Evolutionary conservation across 2,113 vertebrate species (phyloP), one percentile per base, ranked within the genome.

Genomic region (Sprattus sprattus): DNA sequence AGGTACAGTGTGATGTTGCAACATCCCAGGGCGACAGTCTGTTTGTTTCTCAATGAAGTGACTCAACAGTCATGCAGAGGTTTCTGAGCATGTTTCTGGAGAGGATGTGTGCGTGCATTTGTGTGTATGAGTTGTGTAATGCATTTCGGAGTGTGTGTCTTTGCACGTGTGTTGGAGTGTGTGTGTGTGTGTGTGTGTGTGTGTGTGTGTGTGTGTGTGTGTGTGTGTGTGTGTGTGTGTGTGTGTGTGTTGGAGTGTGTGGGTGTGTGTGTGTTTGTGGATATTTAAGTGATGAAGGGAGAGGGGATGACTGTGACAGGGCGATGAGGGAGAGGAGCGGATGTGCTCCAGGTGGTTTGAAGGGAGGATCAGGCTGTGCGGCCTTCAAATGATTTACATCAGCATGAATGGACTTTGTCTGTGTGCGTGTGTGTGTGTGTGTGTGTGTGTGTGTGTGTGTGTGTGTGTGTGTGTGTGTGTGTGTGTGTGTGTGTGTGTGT

Each of bases 311-410:
- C 32, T 85, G 32, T 86, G 89, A 83, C 81, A 13, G n/a, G 25
- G 82, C 82, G 81, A 85, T 87, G 85, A 88, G 81, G 18, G 81
- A 85, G 84, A 64, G 8, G 45, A 82, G 39, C 46, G 54, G 82
- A 85, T 39, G 85, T 86, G 86, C 82, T 86, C 85, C 85, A 82
- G 88, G 49, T 88, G 84, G 83, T 60, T 52, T 50, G 75, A 88
- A 13, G 28, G 25, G 25, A 32, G 64, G 64, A 71, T 13, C 64
- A 32, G 28, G 4, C 25, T 13, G 4, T 32, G 28, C 64, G 10
- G 64, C 64, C 64, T 71, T 32, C 64, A 71, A 71, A 28, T 71
- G 64, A 71, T 71, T 9, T 71, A 71, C 28, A 32, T 71, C n/a
- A 28, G 64, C 11, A 9, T 67, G 64, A 25, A 4, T 67, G 13